phyloP scores from a whole-genome alignment of 2,797 vertebrate genomes.

The Sciaenops ocellatus region DNA sequence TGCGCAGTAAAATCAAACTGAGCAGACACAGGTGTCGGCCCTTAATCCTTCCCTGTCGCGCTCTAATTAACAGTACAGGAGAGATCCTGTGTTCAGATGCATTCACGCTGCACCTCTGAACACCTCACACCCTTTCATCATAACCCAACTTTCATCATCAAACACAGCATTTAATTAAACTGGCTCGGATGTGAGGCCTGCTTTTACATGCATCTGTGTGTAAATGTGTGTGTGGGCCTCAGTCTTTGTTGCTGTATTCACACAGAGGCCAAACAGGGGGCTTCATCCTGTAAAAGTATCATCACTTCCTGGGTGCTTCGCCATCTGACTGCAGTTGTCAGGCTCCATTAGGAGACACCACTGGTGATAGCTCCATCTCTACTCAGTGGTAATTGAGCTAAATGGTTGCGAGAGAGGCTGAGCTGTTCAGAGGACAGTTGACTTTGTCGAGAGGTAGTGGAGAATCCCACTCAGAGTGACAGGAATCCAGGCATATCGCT shows the following conservation, averaged over 20 bases:
- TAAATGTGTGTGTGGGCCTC: conserved; percentile 41
- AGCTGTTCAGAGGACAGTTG: conserved; percentile 62
- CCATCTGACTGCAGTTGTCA: conserved; percentile 44
- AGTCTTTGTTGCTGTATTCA: conserved; percentile 47
- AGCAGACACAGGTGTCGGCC: conserved; percentile 58
- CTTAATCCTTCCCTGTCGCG: conserved; percentile 56
- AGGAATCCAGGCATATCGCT: conserved; percentile 3
- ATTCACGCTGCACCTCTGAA: conserved; percentile 57
- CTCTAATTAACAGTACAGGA: conserved; percentile 67
- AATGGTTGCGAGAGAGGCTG: conserved; percentile 51
- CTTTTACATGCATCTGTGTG: conserved; percentile 45
- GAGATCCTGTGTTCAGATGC: conserved; percentile 56
- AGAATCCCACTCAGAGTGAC: conserved; percentile 59
- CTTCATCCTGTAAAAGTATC: conserved; percentile 42
- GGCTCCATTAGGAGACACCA: conserved; percentile 52
- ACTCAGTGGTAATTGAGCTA: conserved; percentile 60
- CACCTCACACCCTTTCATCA: conserved; percentile 72
- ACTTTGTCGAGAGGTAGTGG: conserved; percentile 60
- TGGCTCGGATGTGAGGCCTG: conserved; percentile 53
- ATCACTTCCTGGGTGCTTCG: conserved; percentile 54
- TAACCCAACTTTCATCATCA: conserved; percentile 80
- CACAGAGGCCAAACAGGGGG: conserved; percentile 26
- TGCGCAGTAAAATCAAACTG: conserved; percentile 19
- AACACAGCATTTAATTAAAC: conserved; percentile 74
- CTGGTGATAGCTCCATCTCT: conserved; percentile 32